Conservation (phyloP, 2,113 vertebrate genomes). For the Orientallactaga bullata region DNA sequence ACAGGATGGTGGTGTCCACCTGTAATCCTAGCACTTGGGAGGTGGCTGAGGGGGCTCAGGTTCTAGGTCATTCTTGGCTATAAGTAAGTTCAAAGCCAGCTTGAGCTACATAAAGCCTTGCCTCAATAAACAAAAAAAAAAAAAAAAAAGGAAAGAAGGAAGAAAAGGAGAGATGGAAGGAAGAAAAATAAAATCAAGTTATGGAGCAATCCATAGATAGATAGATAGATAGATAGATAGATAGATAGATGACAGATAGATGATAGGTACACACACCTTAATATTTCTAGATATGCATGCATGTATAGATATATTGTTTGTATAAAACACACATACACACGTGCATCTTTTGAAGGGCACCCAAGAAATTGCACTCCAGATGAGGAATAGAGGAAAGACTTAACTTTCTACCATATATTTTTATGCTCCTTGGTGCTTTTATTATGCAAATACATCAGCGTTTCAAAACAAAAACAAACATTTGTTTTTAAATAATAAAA, state of each 20-base stretch:
- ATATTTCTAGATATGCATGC: background rate
- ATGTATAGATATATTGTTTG: background rate
- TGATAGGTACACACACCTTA: too few species aligned
- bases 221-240: background rate
- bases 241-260: too few species aligned
- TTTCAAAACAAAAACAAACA: background rate
- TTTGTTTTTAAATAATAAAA: conserved; percentile 32
- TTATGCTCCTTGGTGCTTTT: background rate
- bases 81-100: too few species aligned
- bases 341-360: background rate
- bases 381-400: background rate
- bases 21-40: too few species aligned
- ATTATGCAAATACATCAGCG: background rate
- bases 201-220: background rate
- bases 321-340: too few species aligned
- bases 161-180: too few species aligned
- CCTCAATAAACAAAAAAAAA: too few species aligned
- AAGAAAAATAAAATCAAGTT: background rate
- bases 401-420: background rate
- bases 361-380: background rate
- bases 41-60: too few species aligned
- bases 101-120: too few species aligned
- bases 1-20: too few species aligned
- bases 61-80: too few species aligned
- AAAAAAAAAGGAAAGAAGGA: too few species aligned